Evolutionary conservation across 2,888 invertebrate species (phyloP), one percentile per base, ranked within the genome.

Genomic region (Trimorus sp.): DNA sequence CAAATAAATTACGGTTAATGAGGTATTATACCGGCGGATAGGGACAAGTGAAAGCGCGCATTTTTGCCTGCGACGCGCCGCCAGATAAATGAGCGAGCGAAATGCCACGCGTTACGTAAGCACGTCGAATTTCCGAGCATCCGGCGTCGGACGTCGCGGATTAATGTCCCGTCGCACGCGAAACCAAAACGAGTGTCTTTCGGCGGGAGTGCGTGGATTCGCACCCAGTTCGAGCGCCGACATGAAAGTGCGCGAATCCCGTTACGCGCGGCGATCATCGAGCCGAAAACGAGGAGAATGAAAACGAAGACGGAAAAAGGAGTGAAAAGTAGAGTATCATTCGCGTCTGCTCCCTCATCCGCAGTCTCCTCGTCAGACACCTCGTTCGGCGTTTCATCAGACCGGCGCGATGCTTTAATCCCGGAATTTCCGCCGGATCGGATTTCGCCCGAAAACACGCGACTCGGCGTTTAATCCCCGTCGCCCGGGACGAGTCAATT

Each of bases 171-270:
- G n/a, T n/a, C n/a, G n/a, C n/a, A 4, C 26, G 26, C 26, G 26
- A 26, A 26, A 26, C 26, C 26, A 26, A 26, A 26, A 26, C 26
- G 26, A 1, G 26, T 4, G 4, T 26, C 26, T 26, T 26, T 4
- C 26, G 26, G 4, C 26, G 26, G 26, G 4, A 26, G 26, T 26
- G 26, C 26, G 26, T 26, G 26, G 26, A 26, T 26, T 26, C 26
- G 26, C 26, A 4, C 26, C 26, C 26, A 26, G 2, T 26, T 26
- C 26, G 26, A 79, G 82, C 78, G 80, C 84, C 85, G 82, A 84
- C 84, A 83, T 85, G 73, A 84, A 85, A 86, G 85, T 85, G 83
- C 83, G 85, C 80, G 73, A 79, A 71, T 75, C 83, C 82, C 84
- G 68, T 79, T 83, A 79, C 75, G 70, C 71, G 58, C 70, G 68